Evolutionary conservation across 2,113 vertebrate genomes (phyloP), one percentile per base, ranked within the genome.

Genomic region (Falcunculus frontatus): DNA sequence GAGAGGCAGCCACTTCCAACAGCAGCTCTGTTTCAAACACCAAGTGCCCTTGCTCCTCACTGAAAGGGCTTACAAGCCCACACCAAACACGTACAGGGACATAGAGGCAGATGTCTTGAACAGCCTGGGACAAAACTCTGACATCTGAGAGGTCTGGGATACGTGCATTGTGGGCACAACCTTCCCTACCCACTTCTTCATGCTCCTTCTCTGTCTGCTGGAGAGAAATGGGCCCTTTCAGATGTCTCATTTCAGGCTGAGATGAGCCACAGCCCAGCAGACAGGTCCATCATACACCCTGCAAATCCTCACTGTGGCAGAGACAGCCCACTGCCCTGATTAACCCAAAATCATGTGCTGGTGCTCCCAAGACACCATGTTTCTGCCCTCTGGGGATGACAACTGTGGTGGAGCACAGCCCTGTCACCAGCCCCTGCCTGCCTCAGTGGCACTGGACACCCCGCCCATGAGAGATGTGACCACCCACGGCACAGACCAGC

Each of bases 401-500:
- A 30, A 1, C 21, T n/a, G 32, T 25, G 89, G 49, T 25, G n/a
- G 13, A 60, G 12, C 2, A 5, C 62, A 63, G 39, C 16, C 21
- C 47, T 57, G 35, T 14, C 75, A 32, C 68, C 46, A 56, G 16
- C 3, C 33, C 23, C 27, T 3, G 2, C n/a, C 46, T 15, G 10
- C 22, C 4, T 3, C 7, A 1, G 62, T 37, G 50, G 53, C 23
- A 10, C 53, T 39, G 56, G 57, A 42, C 42, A 33, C 5, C 19
- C 1, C 0, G 0, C 15, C 33, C 1, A 0, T 29, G 76, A 25
- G 42, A 70, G 52, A 49, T 0, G 4, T 52, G 67, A 22, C 44
- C 3, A 7, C 27, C 27, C 4, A 4, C 2, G 1, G 15, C 72
- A 68, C 0, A 1, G 72, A 26, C 12, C 55, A 57, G 22, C 57